phyloP scores from a whole-genome alignment of 2,797 vertebrate species.

The Silurus aristotelis region DNA sequence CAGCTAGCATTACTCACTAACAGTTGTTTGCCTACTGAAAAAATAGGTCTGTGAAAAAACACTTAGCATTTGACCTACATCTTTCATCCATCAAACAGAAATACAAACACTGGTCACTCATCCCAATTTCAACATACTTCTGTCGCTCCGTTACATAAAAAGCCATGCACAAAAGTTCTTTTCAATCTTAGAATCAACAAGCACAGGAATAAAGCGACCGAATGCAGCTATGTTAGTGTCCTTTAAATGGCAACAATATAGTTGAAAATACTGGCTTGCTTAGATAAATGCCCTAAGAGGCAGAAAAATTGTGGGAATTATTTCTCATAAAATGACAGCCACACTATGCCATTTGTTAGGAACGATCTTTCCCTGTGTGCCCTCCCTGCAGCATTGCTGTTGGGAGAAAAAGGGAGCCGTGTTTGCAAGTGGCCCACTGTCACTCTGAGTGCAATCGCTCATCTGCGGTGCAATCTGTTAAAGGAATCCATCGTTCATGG shows the following conservation, averaged over 20 bases:
- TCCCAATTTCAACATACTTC: background rate
- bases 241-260: background rate
- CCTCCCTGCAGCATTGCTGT: constrained; percentile 40
- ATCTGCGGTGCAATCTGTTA: constrained; percentile 61
- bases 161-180: background rate
- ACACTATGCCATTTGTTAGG: constrained; percentile 54
- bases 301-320: constrained; percentile 65
- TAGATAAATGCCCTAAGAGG: constrained; percentile 60
- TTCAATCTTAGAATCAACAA: background rate
- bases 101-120: background rate
- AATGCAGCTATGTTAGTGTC: background rate
- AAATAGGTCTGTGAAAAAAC: background rate
- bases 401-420: constrained; percentile 37
- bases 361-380: constrained; percentile 38
- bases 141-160: background rate
- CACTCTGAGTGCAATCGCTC: constrained; percentile 63
- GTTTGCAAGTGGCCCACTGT: constrained; percentile 54
- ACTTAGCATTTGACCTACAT: background rate
- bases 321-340: constrained; percentile 63
- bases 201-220: background rate
- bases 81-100: background rate
- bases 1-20: background rate
- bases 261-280: constrained; percentile 2
- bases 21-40: background rate
- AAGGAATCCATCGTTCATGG: constrained; percentile 66